phyloP scores from a whole-genome alignment of 2,113 vertebrate species.

The Amblyornis subalaris region DNA sequence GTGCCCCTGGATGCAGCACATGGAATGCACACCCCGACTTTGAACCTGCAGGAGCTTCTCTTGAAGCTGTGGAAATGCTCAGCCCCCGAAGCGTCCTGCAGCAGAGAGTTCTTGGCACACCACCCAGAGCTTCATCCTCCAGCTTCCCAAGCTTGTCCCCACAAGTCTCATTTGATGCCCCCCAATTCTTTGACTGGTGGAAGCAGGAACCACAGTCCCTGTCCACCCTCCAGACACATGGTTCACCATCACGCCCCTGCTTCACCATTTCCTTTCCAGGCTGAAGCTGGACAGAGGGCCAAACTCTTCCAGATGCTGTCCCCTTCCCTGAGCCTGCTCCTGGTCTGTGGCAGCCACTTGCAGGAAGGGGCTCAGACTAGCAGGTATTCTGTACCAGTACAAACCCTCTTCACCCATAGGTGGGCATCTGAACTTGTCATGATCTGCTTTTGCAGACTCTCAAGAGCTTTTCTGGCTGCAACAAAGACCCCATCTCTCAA shows the following conservation, averaged over 20 bases:
- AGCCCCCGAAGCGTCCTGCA: neutral
- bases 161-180: neutral
- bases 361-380: neutral
- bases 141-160: neutral
- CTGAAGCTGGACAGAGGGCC: neutral
- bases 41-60: neutral
- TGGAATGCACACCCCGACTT: fast-evolving
- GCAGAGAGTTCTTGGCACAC: neutral
- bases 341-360: neutral
- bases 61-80: neutral
- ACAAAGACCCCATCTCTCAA: neutral
- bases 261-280: neutral
- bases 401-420: fast-evolving
- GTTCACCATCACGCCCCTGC: neutral
- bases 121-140: neutral
- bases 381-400: neutral
- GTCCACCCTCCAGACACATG: neutral
- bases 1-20: neutral
- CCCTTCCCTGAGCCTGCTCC: neutral
- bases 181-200: neutral
- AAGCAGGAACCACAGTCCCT: fast-evolving
- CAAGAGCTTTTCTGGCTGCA: neutral
- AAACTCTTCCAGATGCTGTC: neutral
- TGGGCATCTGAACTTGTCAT: neutral
- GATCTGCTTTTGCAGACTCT: neutral